Evolutionary conservation across 2,113 vertebrate species (phyloP), one percentile per base, ranked within the genome.

Genomic region (Boulengeromyrus knoepffleri): DNA sequence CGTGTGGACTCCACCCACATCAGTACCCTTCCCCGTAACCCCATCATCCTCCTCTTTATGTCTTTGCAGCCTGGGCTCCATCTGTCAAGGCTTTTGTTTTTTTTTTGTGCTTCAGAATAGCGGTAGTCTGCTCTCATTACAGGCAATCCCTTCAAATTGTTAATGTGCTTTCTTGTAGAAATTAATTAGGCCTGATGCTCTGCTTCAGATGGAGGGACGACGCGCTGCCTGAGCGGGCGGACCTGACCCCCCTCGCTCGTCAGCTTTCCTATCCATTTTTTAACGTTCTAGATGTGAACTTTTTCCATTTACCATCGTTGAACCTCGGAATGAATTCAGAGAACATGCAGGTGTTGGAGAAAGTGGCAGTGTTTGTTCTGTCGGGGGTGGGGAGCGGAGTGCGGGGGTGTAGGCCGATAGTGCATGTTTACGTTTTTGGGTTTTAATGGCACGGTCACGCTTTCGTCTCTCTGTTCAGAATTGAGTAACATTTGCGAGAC

Each of bases 81-180:
- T 87, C 50, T 87, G 70, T 89, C 56, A 88, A 21, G 31, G 4
- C 17, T 80, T 80, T 42, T 80, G n/a, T 70, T 31, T 70, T 49
- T 49, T 45, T 46, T 50, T 52, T 90, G 45, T 70, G 49, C 77
- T 89, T 50, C 17, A 42, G 62, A 77, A 42, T 45, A 52, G 85
- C 47, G 24, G 46, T 53, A 90, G 89, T 90, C 89, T 49, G 15
- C 89, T 62, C 31, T 88, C 85, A 88, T 87, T 90, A 87, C 62
- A 90, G 89, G 58, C 87, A 88, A 90, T 87, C 85, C 62, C 85
- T 53, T 53, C 89, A n/a, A 21, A 49, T 47, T 87, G 58, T 74
- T 90, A 90, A 90, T 74, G 62, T 45, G 21, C 89, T 90, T 90
- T 74, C 89, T 90, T 19, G 58, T 56, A n/a, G n/a, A 86, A 74